Evolutionary conservation across 2,797 vertebrate species (phyloP).

Genomic region (Tragelaphus eurycerus): DNA sequence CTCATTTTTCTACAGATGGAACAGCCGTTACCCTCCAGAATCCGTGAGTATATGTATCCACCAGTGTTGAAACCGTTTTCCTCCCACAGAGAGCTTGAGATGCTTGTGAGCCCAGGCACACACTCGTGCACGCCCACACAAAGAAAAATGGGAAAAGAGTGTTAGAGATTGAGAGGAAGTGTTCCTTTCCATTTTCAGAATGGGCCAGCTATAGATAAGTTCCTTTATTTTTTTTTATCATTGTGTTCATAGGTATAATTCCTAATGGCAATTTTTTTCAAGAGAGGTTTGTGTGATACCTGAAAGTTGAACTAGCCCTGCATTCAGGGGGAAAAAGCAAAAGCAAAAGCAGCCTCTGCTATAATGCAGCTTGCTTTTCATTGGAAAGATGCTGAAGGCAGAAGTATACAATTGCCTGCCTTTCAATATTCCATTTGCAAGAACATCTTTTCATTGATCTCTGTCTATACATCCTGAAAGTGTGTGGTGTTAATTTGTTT

Average conservation of each 20-base stretch:
- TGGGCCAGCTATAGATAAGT: not conserved
- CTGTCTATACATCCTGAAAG: conserved; percentile 48
- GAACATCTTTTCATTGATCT: conserved; percentile 71
- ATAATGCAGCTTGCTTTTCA: not conserved
- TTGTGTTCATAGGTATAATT: not conserved
- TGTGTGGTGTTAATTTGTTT: conserved; percentile 48
- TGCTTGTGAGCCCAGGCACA: not conserved
- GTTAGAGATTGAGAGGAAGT: not conserved
- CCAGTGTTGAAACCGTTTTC: conserved; percentile 41
- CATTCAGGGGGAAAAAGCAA: not conserved
- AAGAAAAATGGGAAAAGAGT: not conserved
- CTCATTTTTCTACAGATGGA: conserved; percentile 57
- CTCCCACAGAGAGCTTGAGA: conserved; percentile 31
- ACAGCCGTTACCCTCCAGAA: not conserved
- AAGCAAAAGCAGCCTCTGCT: not conserved
- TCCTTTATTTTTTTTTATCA: not conserved
- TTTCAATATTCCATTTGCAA: conserved; percentile 68
- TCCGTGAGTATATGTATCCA: not conserved
- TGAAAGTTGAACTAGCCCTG: not conserved
- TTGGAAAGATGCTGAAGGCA: conserved; percentile 44
- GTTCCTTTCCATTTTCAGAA: not conserved
- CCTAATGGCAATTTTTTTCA: not conserved
- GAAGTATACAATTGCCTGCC: conserved; percentile 24
- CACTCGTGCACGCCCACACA: not conserved
- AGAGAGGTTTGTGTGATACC: not conserved